Conservation (phyloP, 2,797 vertebrate genomes). For the Gymnopithys bicolor region DNA sequence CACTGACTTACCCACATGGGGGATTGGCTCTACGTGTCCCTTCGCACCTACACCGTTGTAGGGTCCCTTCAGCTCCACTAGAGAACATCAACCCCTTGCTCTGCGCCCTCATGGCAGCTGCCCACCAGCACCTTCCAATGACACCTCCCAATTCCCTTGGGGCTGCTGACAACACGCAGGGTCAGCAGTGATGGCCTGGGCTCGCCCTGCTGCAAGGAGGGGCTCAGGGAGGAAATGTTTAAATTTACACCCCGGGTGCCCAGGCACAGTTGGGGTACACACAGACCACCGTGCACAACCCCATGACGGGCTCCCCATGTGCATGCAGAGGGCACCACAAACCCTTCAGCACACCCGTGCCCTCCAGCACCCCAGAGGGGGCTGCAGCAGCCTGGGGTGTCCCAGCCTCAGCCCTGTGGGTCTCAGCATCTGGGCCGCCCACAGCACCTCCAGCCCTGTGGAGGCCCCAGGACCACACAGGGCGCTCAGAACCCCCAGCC, state of each 20-base stretch:
- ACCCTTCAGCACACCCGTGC: not conserved
- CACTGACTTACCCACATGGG: fast-evolving
- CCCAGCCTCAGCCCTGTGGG: not conserved
- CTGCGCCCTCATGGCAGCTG: fast-evolving
- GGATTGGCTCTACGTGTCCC: not conserved
- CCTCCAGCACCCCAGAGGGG: not conserved
- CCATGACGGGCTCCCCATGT: fast-evolving
- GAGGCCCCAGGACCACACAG: too few relatives aligned
- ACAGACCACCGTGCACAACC: not conserved
- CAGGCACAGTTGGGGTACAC: fast-evolving
- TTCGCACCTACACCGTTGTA: fast-evolving
- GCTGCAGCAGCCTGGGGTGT: not conserved
- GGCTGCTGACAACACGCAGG: not conserved
- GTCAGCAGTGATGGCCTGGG: not conserved
- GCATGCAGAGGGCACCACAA: not conserved
- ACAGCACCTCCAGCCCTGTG: not conserved
- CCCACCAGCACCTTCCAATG: not conserved
- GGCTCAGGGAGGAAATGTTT: fast-evolving
- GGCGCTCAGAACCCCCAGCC: not conserved
- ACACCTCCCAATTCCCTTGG: fast-evolving
- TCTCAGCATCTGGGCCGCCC: not conserved
- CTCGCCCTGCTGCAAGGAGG: not conserved
- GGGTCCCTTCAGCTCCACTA: not conserved
- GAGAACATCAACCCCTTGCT: not conserved
- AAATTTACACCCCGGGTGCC: not conserved